Conservation (phyloP, 2,113 vertebrate genomes). For the Melanocharis versteri region DNA sequence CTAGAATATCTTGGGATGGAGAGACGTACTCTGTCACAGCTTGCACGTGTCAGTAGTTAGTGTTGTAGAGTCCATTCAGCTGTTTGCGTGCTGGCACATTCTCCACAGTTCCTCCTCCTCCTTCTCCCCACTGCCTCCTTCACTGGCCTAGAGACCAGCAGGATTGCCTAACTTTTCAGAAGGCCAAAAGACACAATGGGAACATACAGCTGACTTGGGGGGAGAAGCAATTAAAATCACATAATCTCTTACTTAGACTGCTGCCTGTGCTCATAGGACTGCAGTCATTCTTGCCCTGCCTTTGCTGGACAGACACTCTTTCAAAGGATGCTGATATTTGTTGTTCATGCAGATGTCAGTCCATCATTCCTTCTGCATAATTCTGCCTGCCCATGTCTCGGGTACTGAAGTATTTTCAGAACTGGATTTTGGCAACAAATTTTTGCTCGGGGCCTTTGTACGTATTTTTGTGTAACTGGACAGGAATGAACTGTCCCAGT, state of each 20-base stretch:
- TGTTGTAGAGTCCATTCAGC: neutral
- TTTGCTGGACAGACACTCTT: neutral
- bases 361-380: neutral
- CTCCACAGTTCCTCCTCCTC: neutral
- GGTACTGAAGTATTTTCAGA: neutral
- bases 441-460: neutral
- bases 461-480: neutral
- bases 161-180: neutral
- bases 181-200: neutral
- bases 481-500: neutral
- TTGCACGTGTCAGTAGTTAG: neutral
- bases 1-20: neutral
- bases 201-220: neutral
- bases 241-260: neutral
- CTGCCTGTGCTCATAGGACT: neutral
- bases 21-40: neutral
- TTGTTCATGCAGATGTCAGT: neutral
- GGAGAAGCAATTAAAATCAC: neutral
- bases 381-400: neutral
- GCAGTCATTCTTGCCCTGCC: neutral
- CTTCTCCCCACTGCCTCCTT: neutral
- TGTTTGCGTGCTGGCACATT: neutral
- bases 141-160: neutral
- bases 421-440: neutral
- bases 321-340: neutral